Evolutionary conservation across 1,140 invertebrate genomes (phyloP).

Genomic region (Sarcophaga bullata): DNA sequence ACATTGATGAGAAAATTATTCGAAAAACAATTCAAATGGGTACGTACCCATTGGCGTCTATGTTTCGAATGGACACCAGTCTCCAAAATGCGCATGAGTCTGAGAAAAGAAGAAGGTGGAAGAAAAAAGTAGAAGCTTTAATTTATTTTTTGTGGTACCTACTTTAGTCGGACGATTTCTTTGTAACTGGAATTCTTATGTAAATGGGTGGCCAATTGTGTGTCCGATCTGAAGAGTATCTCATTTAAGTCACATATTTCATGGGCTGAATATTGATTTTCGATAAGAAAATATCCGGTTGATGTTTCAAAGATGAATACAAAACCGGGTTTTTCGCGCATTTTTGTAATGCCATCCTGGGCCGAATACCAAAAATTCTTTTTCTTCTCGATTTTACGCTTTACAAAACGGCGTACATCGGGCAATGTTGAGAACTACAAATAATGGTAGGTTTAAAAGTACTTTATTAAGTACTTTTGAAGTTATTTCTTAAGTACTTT

Average conservation of each 20-base stretch:
- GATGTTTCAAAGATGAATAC: conserved; percentile 56
- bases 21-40: conserved; percentile 53
- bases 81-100: conserved; percentile 53
- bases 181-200: conserved; percentile 52
- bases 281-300: conserved; percentile 51
- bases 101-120: conserved; percentile 17
- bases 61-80: conserved; percentile 54
- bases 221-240: conserved; percentile 52
- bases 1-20: conserved; percentile 60
- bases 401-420: conserved; percentile 54
- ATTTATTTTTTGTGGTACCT: not conserved
- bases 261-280: conserved; percentile 54
- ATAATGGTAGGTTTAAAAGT: not conserved
- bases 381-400: conserved; percentile 51
- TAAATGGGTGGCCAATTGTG: conserved; percentile 44
- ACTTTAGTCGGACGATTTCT: conserved; percentile 52
- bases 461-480: too few relatives aligned
- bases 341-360: conserved; percentile 51
- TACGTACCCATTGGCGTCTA: conserved; percentile 52
- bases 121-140: too few relatives aligned
- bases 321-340: conserved; percentile 53
- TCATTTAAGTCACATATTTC: conserved; percentile 61
- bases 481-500: too few relatives aligned
- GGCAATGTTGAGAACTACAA: conserved; percentile 47
- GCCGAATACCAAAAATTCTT: conserved; percentile 53